Evolutionary conservation across 2,113 vertebrate species (phyloP).

Genomic region (Tamias sibiricus): DNA sequence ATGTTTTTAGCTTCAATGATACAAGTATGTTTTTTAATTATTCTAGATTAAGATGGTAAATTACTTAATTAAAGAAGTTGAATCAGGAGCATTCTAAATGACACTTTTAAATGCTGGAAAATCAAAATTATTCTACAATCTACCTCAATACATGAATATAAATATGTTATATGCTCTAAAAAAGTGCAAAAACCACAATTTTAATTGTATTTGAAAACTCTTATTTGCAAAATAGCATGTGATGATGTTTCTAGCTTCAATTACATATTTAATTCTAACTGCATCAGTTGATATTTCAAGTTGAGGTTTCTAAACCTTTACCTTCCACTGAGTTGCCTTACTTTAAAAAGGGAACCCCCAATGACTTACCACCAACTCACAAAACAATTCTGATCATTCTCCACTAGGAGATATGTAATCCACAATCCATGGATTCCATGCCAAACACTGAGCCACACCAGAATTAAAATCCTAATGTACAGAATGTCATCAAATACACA

Average conservation of each 20-base stretch:
- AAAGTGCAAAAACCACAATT: slow-evolving; percentile 8
- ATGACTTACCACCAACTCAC: slow-evolving; percentile 72
- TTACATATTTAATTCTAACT: slow-evolving; percentile 72
- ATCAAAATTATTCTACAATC: slow-evolving; percentile 36
- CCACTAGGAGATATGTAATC: slow-evolving; percentile 82
- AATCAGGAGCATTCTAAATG: background rate
- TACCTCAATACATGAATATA: background rate
- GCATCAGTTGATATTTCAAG: background rate
- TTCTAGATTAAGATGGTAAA: slow-evolving; percentile 10
- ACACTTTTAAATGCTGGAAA: background rate
- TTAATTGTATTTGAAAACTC: slow-evolving; percentile 49
- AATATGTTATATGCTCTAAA: background rate
- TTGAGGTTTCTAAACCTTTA: slow-evolving; percentile 72
- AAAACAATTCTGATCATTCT: slow-evolving; percentile 77
- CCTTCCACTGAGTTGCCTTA: slow-evolving; percentile 84
- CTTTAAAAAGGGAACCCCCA: slow-evolving; percentile 52
- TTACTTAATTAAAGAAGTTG: slow-evolving; percentile 57
- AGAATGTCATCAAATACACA: background rate
- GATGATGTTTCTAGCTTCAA: slow-evolving; percentile 1
- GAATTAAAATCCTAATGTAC: background rate
- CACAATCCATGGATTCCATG: background rate
- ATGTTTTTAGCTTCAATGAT: slow-evolving; percentile 9
- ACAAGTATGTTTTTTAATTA: slow-evolving; percentile 27
- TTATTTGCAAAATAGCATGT: background rate
- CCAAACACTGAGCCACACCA: background rate